A percentile compares a stretch with the other conserved stretches of the same genome.
Conservation (phyloP, 64 coral and sea anemone genomes). For the Acropora tenuis region DNA sequence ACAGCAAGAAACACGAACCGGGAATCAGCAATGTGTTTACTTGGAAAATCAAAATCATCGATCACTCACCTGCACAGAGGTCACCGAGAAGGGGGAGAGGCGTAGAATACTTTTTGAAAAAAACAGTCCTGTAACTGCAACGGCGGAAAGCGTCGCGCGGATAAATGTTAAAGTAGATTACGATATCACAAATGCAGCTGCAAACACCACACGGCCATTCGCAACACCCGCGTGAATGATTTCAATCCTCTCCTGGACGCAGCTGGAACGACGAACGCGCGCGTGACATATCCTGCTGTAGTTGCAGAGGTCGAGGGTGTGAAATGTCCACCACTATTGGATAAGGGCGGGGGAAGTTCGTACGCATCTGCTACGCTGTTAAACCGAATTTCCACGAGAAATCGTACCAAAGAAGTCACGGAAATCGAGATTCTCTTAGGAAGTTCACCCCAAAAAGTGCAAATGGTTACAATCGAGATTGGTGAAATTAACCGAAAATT, state of each 20-base stretch:
- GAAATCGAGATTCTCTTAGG: constrained; percentile 52
- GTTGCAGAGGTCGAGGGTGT: too few species aligned
- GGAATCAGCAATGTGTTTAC: constrained; percentile 39
- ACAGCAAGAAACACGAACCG: background rate
- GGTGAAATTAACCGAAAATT: constrained; percentile 26
- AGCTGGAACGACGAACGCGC: background rate
- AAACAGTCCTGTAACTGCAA: constrained; percentile 60
- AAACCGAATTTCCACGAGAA: constrained; percentile 27
- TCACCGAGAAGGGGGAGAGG: background rate
- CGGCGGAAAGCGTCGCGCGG: constrained; percentile 5
- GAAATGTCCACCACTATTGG: too few species aligned
- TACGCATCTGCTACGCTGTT: constrained; percentile 49
- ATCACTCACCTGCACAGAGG: constrained; percentile 1
- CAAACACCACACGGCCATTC: constrained; percentile 43
- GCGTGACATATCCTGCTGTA: too few species aligned
- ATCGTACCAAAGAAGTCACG: constrained; percentile 36
- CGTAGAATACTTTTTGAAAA: constrained; percentile 2
- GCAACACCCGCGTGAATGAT: background rate
- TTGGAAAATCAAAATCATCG: constrained; percentile 27
- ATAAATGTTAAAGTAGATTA: constrained; percentile 40
- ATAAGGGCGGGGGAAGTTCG: too few species aligned
- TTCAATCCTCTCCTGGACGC: background rate
- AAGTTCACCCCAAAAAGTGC: constrained; percentile 18
- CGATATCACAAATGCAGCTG: constrained; percentile 19
- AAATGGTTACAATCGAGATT: background rate